Percentiles rank a stretch among this genome's conserved stretches.
phyloP scores from a whole-genome alignment of 2,113 vertebrate genomes.

The Calidris pugnax region DNA sequence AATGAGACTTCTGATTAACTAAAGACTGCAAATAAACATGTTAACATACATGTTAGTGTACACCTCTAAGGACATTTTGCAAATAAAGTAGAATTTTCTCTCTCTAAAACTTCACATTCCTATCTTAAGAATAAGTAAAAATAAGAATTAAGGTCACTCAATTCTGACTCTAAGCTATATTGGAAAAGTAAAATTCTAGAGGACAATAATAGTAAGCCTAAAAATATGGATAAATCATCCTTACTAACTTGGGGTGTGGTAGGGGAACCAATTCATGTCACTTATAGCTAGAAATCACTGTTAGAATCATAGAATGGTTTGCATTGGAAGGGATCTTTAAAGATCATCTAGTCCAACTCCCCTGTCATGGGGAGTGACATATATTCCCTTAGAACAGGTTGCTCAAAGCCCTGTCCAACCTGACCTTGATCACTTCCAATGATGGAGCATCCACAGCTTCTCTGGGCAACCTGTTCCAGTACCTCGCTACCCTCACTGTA shows the following conservation, averaged over 20 bases:
- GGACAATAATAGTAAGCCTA: background rate
- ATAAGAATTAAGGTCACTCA: background rate
- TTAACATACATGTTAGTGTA: background rate
- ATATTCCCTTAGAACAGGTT: fast-evolving
- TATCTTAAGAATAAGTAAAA: background rate
- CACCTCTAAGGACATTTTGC: background rate
- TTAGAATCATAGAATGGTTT: background rate
- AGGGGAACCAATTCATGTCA: background rate
- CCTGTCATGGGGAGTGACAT: fast-evolving
- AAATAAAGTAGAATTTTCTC: background rate
- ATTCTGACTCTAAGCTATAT: background rate
- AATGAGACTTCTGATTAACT: background rate
- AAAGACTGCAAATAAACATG: background rate
- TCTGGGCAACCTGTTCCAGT: background rate
- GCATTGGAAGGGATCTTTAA: background rate
- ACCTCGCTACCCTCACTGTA: fast-evolving
- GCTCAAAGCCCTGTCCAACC: background rate
- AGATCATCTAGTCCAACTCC: fast-evolving
- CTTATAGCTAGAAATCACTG: background rate
- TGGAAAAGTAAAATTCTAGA: background rate
- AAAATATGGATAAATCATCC: background rate
- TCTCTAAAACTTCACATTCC: background rate
- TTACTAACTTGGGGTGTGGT: background rate
- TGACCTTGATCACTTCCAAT: background rate
- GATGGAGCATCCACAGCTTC: background rate